A percentile compares a stretch with the other conserved stretches of the same genome.
Conservation (phyloP, 2,797 vertebrate genomes). For the Phataginus tricuspis region DNA sequence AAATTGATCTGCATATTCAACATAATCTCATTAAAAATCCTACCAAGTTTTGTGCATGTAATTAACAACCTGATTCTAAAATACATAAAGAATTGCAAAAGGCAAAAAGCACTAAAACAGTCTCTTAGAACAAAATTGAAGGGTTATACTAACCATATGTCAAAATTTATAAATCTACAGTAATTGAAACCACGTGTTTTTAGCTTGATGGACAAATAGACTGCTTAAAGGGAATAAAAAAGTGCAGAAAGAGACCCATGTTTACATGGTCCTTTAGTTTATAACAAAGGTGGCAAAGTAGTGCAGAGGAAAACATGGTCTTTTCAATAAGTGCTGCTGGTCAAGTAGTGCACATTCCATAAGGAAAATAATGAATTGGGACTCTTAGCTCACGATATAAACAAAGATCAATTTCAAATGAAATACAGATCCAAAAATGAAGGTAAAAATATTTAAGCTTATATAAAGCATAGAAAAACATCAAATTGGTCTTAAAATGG, state of each 20-base stretch:
- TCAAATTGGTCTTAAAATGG: neutral
- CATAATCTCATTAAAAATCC: neutral
- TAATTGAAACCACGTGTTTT: constrained; percentile 14
- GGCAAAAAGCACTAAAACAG: neutral
- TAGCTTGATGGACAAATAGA: neutral
- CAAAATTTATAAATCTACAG: constrained; percentile 5
- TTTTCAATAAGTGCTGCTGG: neutral
- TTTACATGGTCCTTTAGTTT: neutral
- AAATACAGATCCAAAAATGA: neutral
- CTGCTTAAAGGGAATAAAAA: neutral
- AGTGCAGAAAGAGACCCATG: neutral
- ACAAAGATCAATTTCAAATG: neutral
- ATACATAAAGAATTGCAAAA: neutral
- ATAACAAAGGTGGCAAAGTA: neutral
- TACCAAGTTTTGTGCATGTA: neutral
- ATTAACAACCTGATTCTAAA: neutral
- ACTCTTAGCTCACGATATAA: neutral
- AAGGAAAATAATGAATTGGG: constrained; percentile 27
- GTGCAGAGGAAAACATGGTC: neutral
- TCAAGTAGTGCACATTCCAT: neutral
- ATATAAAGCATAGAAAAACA: neutral
- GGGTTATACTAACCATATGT: neutral
- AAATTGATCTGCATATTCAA: neutral
- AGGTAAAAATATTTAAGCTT: constrained; percentile 2
- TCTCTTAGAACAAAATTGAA: constrained; percentile 25